Base-by-base conservation (phyloP, 1,140 invertebrate genomes). In the Nixonia krombeini region DNA sequence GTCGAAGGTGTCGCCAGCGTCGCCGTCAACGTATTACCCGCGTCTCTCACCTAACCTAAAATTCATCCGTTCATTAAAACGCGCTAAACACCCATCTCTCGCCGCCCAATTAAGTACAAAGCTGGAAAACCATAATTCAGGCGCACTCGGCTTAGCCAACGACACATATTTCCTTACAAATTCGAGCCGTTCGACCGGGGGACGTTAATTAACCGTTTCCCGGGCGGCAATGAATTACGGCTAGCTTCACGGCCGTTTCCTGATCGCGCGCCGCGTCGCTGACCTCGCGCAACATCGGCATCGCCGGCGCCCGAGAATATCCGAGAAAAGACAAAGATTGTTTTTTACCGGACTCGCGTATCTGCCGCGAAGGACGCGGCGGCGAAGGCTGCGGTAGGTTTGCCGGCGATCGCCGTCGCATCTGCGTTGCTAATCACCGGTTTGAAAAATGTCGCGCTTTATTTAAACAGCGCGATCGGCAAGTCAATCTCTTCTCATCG, bases 221-320 rank as follows among this genome's bases (percentile, higher is more conserved):
- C 3, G 2, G n/a, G 12, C 52, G 57, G 35, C 45, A 57, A 67
- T 67, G 61, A 62, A 68, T 68, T 51, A 68, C 52, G 12, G 37
- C 33, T 37, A 47, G 44, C 59, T 66, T 66, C 58, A 59, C 57
- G 65, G 66, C 50, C 45, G 59, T 51, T 69, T 69, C 66, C 66
- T 69, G 59, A 64, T 69, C 59, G 55, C 29, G 55, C 29, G 42
- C 55, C 49, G 59, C 59, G 59, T 63, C 58, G 66, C 58, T 63
- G 66, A 63, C 66, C 66, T 69, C 66, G 66, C 50, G 35, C 55
- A 69, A 63, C 59, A 13, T 7, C n/a, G 12, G n/a, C 35, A 21
- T 3, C 21, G 6, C n/a, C n/a, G n/a, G n/a, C n/a, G n/a, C n/a
- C 15, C 45, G 31, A 66, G 53, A 58, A 53, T 42, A 40, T 45